A percentile compares a stretch with the other conserved stretches of the same genome.
phyloP scores from a whole-genome alignment of 1,140 invertebrate genomes.

The Atopsyche davidsoni region DNA sequence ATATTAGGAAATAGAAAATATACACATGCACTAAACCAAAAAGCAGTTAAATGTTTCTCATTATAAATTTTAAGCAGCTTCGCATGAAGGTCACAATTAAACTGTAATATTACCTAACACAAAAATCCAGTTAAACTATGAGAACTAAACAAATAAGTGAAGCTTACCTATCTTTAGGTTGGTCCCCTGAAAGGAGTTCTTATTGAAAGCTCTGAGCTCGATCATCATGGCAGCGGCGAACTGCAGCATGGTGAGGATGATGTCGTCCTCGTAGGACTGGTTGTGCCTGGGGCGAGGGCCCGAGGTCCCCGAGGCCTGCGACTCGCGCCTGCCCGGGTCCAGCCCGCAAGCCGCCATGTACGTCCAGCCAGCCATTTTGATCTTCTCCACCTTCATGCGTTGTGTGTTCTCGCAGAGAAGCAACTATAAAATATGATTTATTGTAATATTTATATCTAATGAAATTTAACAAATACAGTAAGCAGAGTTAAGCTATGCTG shows the following conservation, averaged over 20 bases:
- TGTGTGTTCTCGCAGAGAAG: slow-evolving; percentile 13
- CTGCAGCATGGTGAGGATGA: slow-evolving; percentile 46
- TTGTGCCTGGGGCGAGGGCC: slow-evolving; percentile 23
- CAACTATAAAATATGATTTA: slow-evolving; percentile 23
- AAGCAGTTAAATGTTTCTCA: too few species aligned
- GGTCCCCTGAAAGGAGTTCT: slow-evolving; percentile 41
- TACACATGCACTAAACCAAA: too few species aligned
- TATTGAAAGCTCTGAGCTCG: slow-evolving; percentile 46
- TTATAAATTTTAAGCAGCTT: too few species aligned
- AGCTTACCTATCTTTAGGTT: slow-evolving; percentile 52
- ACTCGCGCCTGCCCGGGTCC: slow-evolving; percentile 60
- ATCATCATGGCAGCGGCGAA: slow-evolving; percentile 49
- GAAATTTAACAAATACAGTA: too few species aligned
- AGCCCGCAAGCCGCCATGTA: slow-evolving; percentile 93
- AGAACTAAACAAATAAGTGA: too few species aligned
- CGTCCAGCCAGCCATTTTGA: slow-evolving; percentile 88
- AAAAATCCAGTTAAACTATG: too few species aligned
- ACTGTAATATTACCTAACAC: too few species aligned
- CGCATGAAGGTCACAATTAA: too few species aligned
- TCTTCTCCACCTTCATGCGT: slow-evolving; percentile 66
- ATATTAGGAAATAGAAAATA: too few species aligned
- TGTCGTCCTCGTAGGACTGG: slow-evolving; percentile 35
- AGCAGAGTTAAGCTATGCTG: too few species aligned
- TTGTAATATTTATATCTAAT: too few species aligned
- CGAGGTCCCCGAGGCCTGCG: slow-evolving; percentile 46